Conservation (phyloP, 92 coral and sea anemone genomes). For the Galaxea fascicularis region DNA sequence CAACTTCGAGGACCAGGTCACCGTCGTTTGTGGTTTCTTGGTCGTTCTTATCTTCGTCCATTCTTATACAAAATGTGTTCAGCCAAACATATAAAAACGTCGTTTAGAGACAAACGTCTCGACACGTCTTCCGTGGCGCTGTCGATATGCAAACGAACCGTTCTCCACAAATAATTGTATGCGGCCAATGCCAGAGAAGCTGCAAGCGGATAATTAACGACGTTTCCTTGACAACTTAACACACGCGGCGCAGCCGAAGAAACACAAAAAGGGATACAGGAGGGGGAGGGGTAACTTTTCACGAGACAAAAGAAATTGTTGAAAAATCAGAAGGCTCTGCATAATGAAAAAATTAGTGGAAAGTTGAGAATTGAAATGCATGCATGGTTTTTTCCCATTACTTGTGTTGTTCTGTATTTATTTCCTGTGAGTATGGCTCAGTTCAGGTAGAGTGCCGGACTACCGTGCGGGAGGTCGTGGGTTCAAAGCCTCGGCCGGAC, state of each 20-base stretch:
- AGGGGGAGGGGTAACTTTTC: neutral
- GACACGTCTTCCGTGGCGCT: neutral
- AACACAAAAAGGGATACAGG: neutral
- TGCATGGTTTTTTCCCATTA: too few relatives aligned
- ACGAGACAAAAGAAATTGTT: neutral
- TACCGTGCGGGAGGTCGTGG: too few relatives aligned
- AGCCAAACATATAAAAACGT: slow-evolving; percentile 30
- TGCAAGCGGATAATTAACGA: slow-evolving; percentile 11
- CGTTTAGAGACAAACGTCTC: slow-evolving; percentile 2
- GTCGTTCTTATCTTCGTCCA: slow-evolving; percentile 11
- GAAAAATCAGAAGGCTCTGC: too few relatives aligned
- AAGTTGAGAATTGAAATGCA: too few relatives aligned
- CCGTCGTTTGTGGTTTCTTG: neutral
- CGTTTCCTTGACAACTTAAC: slow-evolving; percentile 41
- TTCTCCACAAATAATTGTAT: neutral
- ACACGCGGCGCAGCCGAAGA: neutral
- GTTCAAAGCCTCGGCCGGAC: too few relatives aligned
- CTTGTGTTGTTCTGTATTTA: too few relatives aligned
- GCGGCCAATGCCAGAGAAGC: slow-evolving; percentile 31
- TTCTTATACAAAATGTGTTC: slow-evolving; percentile 15
- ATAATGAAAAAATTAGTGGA: too few relatives aligned
- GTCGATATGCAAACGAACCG: slow-evolving; percentile 22
- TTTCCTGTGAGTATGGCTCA: too few relatives aligned
- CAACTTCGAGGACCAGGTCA: neutral
- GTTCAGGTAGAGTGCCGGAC: too few relatives aligned